Evolutionary conservation across 2,888 invertebrate species (phyloP).

Genomic region (Teinopalpus imperialis): DNA sequence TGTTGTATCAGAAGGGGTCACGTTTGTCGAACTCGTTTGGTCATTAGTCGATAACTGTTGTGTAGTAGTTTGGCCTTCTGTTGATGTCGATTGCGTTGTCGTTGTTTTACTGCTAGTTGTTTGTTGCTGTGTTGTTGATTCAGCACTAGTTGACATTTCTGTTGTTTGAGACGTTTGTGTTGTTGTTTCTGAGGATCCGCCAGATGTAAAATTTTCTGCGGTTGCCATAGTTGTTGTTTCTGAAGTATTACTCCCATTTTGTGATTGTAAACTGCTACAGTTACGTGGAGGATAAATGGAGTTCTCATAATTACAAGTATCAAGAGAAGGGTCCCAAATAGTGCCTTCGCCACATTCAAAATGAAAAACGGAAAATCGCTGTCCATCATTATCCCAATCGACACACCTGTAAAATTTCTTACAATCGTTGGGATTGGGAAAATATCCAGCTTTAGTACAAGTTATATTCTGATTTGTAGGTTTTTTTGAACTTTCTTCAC

Average conservation of each 20-base stretch:
- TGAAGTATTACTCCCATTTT: conserved; percentile 40
- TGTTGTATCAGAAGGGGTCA: conserved; percentile 28
- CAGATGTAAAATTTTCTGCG: conserved; percentile 29
- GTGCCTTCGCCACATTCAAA: conserved; percentile 87
- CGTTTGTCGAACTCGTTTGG: conserved; percentile 33
- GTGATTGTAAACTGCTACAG: conserved; percentile 58
- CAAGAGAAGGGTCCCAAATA: conserved; percentile 86
- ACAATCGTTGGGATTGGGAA: conserved; percentile 82
- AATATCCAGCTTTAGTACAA: conserved; percentile 84
- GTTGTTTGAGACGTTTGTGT: conserved; percentile 33
- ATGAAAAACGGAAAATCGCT: conserved; percentile 83
- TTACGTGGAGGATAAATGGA: conserved; percentile 83
- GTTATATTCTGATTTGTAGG: conserved; percentile 50
- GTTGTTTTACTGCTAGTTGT: conserved; percentile 34
- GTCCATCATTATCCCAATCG: conserved; percentile 79
- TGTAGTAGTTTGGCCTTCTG: conserved; percentile 39
- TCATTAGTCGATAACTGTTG: conserved; percentile 31
- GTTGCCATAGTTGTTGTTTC: conserved; percentile 28
- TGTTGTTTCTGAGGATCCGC: conserved; percentile 29
- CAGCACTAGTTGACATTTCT: conserved; percentile 33
- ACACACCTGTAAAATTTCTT: conserved; percentile 86
- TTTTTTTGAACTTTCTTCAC: conserved; percentile 47
- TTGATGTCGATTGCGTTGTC: conserved; percentile 33
- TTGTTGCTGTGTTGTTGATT: conserved; percentile 35
- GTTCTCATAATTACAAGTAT: conserved; percentile 85